A percentile compares a stretch with the other conserved stretches of the same genome.
Conservation (phyloP, 2,888 invertebrate genomes). For the Ichneumoninae sp. region DNA sequence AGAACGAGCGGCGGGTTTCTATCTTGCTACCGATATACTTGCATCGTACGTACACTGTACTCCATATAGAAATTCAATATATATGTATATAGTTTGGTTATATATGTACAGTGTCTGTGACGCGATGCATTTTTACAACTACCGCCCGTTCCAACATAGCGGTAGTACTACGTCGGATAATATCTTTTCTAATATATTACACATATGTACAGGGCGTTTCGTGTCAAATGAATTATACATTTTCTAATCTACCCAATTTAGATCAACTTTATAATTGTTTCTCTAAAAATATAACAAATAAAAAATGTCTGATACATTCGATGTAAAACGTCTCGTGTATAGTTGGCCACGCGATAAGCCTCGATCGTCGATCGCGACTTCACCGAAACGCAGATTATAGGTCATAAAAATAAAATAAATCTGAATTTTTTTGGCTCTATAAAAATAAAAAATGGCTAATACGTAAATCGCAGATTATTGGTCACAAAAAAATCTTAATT, state of each 20-base stretch:
- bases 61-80: slow-evolving; percentile 13
- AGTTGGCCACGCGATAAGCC: neutral
- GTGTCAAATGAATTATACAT: neutral
- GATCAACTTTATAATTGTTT: neutral
- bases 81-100: neutral
- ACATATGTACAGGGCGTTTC: neutral
- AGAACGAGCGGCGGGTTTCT: slow-evolving; percentile 20
- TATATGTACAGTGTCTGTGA: slow-evolving; percentile 15
- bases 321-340: neutral
- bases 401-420: neutral
- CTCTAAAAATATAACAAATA: neutral
- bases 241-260: neutral
- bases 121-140: slow-evolving; percentile 33
- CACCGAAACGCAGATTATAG: neutral
- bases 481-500: no score
- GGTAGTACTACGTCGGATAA: slow-evolving; percentile 16
- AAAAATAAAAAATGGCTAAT: neutral
- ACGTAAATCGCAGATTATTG: no score
- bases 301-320: neutral
- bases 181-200: neutral
- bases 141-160: neutral
- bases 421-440: neutral
- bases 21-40: slow-evolving; percentile 18
- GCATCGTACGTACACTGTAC: slow-evolving; percentile 8
- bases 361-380: no score